Conservation (phyloP, 1,140 invertebrate species). For the Liolophura sinensis region DNA sequence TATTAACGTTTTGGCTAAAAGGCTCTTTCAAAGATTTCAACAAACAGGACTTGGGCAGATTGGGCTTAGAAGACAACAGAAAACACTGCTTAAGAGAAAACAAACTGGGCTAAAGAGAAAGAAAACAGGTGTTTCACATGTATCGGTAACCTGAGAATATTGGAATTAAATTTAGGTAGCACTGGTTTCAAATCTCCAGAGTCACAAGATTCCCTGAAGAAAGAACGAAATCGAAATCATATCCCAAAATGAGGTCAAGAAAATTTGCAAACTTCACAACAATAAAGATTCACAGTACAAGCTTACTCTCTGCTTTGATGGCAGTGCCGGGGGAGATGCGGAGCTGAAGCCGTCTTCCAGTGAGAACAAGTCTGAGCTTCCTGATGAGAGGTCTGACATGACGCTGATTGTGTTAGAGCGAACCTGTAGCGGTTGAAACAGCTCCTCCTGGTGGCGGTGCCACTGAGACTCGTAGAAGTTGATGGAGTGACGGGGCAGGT, state of each 20-base stretch:
- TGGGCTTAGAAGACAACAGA: no score
- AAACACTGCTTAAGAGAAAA: no score
- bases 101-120: no score
- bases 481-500: constrained; percentile 79
- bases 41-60: no score
- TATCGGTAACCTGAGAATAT: no score
- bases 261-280: neutral
- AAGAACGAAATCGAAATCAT: neutral
- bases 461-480: constrained; percentile 70
- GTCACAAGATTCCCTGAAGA: neutral
- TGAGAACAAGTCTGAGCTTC: constrained; percentile 38
- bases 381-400: constrained; percentile 42
- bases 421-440: constrained; percentile 52
- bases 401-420: constrained; percentile 55
- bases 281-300: neutral
- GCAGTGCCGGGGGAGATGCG: constrained; percentile 36
- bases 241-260: neutral
- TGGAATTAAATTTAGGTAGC: no score
- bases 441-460: constrained; percentile 70
- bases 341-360: constrained; percentile 35
- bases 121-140: no score
- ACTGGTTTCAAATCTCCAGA: no score
- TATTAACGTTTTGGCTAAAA: no score
- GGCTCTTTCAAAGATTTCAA: no score
- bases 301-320: neutral